Base-by-base conservation (phyloP, 2,113 vertebrate species). In the Melanotaenia duboulayi region DNA sequence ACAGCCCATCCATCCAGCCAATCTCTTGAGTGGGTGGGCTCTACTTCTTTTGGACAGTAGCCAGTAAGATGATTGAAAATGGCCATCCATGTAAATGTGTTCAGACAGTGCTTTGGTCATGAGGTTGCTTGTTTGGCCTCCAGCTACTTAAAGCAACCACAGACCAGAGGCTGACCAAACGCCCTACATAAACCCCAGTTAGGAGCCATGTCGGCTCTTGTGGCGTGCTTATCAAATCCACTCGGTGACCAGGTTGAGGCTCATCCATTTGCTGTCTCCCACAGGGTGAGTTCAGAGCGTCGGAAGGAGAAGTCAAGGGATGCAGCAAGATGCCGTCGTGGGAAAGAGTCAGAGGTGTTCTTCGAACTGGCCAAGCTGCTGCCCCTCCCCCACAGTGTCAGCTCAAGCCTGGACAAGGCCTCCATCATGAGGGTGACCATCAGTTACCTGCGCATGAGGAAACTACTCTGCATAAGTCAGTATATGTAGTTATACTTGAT, bases 351-450 rank as follows among this genome's bases (percentile, higher is more conserved):
- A 0, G 97, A 99, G 66, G 97, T 99, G 28, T 99, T 99, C 89
- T 97, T 96, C 16, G 96, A 99, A 83, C 94, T 99, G 74, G 96
- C 97, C 60, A 95, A 96, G 84, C 92, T 99, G 93, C 93, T 99
- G 90, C 98, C 98, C 1, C 93, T 99, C 82, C 95, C 97, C 3
- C 97, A 98, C 87, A 96, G 95, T 0, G 88, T 98, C 85, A 97
- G 93, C 20, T 96, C 97, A 0, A 96, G 97, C 87, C 94, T 99
- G 75, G 98, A 99, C 91, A 99, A 99, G 90, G 97, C 98, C 8
- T 99, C 98, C 51, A 95, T 99, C 71, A 99, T 99, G 96, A 96
- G 98, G 59, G 95, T 99, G 48, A 94, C 96, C 76, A 98, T 99
- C 94, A 99, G 97, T 88, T 99, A 98, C 92, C 86, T 99, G 87